phyloP scores from a whole-genome alignment of 2,797 vertebrate species.

The Pelobates cultripes region DNA sequence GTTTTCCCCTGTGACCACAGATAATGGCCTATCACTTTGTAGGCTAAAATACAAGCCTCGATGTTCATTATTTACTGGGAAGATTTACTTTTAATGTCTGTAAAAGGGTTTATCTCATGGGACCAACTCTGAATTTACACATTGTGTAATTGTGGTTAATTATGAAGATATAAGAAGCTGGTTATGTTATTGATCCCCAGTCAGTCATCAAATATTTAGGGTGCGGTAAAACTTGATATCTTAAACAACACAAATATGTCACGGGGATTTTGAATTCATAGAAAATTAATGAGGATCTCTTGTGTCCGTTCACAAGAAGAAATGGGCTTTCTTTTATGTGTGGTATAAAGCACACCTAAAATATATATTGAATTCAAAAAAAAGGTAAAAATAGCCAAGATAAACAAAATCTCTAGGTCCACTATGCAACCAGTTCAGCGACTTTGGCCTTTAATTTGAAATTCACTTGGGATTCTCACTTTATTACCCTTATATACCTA shows the following conservation, averaged over 20 bases:
- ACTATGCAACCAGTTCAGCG: too few relatives aligned
- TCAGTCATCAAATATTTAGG: constrained; percentile 50
- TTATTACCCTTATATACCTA: too few relatives aligned
- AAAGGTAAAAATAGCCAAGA: too few relatives aligned
- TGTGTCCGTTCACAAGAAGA: constrained; percentile 35
- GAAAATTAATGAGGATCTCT: constrained; percentile 45
- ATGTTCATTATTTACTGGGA: constrained; percentile 27
- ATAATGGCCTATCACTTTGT: constrained; percentile 9
- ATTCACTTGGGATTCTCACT: too few relatives aligned
- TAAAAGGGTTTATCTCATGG: constrained; percentile 10
- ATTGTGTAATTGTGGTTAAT: constrained; percentile 8
- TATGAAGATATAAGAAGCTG: constrained; percentile 28
- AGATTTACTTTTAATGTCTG: constrained; percentile 1
- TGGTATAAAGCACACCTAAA: background rate
- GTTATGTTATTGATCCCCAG: constrained; percentile 47
- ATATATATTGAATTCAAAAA: too few relatives aligned
- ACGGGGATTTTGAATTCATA: constrained; percentile 36
- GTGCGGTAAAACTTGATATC: constrained; percentile 42
- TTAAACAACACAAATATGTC: constrained; percentile 50
- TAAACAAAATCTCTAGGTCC: too few relatives aligned
- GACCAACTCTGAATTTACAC: constrained; percentile 33
- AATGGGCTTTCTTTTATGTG: background rate
- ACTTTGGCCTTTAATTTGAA: too few relatives aligned
- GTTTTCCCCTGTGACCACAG: background rate
- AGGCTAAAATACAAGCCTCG: constrained; percentile 9